Evolutionary conservation across 2,797 vertebrate species (phyloP).

Genomic region (Rhincodon typus): DNA sequence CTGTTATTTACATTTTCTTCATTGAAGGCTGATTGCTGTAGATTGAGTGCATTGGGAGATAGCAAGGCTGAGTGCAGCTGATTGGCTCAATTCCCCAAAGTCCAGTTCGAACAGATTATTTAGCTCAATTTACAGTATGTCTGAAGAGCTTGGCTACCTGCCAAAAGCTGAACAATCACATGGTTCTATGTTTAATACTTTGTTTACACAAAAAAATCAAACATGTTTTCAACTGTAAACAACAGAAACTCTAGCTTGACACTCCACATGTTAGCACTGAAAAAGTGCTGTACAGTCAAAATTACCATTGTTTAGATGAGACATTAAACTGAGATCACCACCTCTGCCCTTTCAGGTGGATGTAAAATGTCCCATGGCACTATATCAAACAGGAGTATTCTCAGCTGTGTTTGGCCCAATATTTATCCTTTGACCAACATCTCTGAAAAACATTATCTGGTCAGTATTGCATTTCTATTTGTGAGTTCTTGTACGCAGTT

Average conservation of each 20-base stretch:
- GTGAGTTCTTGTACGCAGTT: neutral
- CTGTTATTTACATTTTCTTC: constrained; percentile 20
- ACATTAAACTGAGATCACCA: neutral
- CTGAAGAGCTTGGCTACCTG: constrained; percentile 1
- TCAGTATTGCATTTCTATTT: neutral
- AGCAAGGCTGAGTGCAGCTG: neutral
- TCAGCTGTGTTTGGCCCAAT: neutral
- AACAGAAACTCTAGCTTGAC: neutral
- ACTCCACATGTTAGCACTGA: neutral
- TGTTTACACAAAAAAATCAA: constrained; percentile 8
- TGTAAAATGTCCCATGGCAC: neutral
- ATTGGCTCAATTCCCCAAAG: neutral
- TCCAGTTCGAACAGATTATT: neutral
- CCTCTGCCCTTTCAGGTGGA: neutral
- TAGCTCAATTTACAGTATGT: neutral
- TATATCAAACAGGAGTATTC: neutral
- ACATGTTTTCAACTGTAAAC: neutral
- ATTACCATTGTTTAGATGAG: neutral
- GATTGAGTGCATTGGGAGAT: neutral
- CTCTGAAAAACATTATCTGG: too few species aligned
- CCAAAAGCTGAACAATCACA: constrained; percentile 9
- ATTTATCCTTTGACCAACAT: neutral
- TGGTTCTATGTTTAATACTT: constrained; percentile 27
- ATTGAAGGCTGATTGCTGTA: neutral
- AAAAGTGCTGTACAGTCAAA: neutral